These are phyloP conservation scores for Dicaeum eximium DNA, from an alignment of 2,113 vertebrate species.

Conservation along the genomic window DNA sequence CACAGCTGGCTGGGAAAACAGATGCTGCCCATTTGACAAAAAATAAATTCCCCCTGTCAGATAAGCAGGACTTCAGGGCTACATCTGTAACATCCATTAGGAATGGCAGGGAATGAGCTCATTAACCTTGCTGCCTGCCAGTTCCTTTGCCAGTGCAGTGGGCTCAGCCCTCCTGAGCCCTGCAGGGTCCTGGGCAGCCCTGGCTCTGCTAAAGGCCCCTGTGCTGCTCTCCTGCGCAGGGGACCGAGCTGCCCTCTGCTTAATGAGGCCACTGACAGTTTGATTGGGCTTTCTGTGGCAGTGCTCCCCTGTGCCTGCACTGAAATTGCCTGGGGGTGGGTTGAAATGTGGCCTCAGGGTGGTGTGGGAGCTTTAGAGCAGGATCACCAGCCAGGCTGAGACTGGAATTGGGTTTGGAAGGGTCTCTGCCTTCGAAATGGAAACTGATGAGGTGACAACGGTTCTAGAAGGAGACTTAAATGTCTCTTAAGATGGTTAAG, in stretches of 20 bases:
- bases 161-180: background rate
- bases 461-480: background rate
- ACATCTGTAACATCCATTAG: background rate
- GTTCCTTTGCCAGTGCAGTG: background rate
- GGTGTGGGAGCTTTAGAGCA: background rate
- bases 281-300: background rate
- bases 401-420: background rate
- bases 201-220: background rate
- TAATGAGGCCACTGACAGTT: background rate
- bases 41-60: background rate
- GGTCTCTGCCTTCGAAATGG: background rate
- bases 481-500: background rate
- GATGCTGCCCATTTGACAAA: background rate
- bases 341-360: background rate
- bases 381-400: background rate
- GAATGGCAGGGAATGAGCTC: background rate
- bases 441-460: background rate
- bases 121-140: background rate
- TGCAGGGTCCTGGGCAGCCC: background rate
- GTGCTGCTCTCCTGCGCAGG: background rate
- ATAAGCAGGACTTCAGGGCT: background rate
- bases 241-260: background rate
- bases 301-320: background rate
- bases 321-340: background rate
- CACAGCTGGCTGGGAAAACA: background rate